Base-by-base conservation (phyloP, 2,888 invertebrate genomes). In the Chromoteleia sp. region DNA sequence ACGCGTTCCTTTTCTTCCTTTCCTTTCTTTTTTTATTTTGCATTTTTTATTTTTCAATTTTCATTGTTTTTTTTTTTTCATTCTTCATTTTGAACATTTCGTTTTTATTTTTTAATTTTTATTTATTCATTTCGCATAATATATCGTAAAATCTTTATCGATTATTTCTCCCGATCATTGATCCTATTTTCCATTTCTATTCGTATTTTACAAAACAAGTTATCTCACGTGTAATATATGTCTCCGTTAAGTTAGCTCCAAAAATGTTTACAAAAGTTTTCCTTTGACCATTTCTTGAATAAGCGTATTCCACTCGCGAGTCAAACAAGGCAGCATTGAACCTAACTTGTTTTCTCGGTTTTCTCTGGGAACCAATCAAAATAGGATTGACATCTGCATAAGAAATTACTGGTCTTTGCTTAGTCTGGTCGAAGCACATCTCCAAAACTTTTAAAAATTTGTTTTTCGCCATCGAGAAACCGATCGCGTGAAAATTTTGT, bases 321-420 rank as follows among this genome's bases (percentile, higher is more conserved):
- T 73, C 30, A 10, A 59, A 7, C 12, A 76, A 41, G 3, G 76
- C 43, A 1, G 67, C 29, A 29, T 76, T 68, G 29, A 76, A 68
- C 15, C 61, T 59, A 7, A 68, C 29, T 8, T 2, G n/a, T 8
- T 8, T 50, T 5, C n/a, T 50, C 10, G 76, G 30, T 43, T 29
- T 50, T 10, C 36, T 59, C 15, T 76, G 76, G 1, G 58, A 52
- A 10, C 6, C 10, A 7, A 15, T 45, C 14, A 76, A 58, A 36
- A 33, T 12, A 1, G 76, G 68, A 19, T 43, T 43, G 19, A 76
- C 14, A 12, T 33, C 25, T 1, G 76, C 59, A 19, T 68, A 17
- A 43, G 68, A 14, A 6, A 76, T 12, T 8, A 76, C 52, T 0
- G 76, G 41, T 29, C 15, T 61, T 19, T 68, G 76, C 25, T n/a